Percentiles rank a stretch among this genome's conserved stretches.
Evolutionary conservation across 1,140 invertebrate genomes (phyloP).

Genomic region (Drosophila tristis): DNA sequence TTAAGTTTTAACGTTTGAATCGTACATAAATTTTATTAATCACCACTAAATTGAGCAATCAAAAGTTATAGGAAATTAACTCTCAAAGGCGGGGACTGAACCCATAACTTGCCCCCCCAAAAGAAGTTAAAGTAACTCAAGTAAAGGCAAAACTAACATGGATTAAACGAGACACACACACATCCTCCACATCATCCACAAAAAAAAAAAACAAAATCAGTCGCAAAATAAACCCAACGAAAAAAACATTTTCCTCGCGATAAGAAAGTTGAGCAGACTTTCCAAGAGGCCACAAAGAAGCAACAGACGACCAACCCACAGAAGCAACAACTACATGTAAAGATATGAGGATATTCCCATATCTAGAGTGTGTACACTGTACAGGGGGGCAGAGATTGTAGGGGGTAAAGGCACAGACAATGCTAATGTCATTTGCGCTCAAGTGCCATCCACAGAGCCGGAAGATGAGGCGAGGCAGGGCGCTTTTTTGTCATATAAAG

Average conservation of each 20-base stretch:
- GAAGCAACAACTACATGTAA: not conserved
- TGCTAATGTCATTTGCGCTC: slow-evolving; percentile 72
- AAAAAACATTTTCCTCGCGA: slow-evolving; percentile 53
- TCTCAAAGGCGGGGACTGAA: slow-evolving; percentile 1
- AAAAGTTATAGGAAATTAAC: slow-evolving; percentile 41
- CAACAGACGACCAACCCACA: not conserved
- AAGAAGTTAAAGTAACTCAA: slow-evolving; percentile 38
- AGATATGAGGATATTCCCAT: too few species aligned
- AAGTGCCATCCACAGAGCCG: slow-evolving; percentile 65
- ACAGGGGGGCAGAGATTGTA: not conserved
- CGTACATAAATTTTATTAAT: too few species aligned
- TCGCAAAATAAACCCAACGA: slow-evolving; percentile 46
- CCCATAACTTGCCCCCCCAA: slow-evolving; percentile 15
- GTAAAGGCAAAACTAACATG: slow-evolving; percentile 28
- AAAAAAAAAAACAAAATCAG: slow-evolving; percentile 70
- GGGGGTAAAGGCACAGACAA: slow-evolving; percentile 44
- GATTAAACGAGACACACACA: slow-evolving; percentile 27
- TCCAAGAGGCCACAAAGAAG: slow-evolving; percentile 13
- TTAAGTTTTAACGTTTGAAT: too few species aligned
- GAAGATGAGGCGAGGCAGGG: not conserved
- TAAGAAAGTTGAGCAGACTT: slow-evolving; percentile 60
- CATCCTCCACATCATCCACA: slow-evolving; percentile 10
- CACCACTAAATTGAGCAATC: slow-evolving; percentile 32
- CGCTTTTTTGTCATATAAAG: slow-evolving; percentile 64
- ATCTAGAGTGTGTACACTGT: slow-evolving; percentile 5